These are phyloP conservation scores for Euwallacea similis DNA, from an alignment of 1,140 invertebrate species.

Conservation along the genomic window DNA sequence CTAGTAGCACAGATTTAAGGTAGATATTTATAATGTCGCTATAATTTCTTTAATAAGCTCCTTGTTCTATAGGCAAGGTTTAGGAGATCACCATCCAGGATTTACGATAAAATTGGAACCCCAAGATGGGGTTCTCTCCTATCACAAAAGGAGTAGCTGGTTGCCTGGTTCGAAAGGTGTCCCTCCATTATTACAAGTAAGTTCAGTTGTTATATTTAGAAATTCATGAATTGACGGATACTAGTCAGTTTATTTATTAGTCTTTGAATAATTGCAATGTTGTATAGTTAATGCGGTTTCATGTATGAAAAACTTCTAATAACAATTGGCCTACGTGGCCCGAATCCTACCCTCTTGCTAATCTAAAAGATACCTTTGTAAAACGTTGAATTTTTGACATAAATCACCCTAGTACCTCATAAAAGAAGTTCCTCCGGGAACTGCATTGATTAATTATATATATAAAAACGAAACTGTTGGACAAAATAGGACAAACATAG, in stretches of 20 bases:
- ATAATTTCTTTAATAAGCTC: background rate
- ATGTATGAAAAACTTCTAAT: background rate
- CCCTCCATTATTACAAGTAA: slow-evolving; percentile 61
- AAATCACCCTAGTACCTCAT: too few species aligned
- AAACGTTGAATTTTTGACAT: too few species aligned
- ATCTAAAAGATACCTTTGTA: too few species aligned
- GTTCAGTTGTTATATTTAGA: slow-evolving; percentile 10
- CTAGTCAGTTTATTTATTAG: too few species aligned
- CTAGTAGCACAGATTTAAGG: slow-evolving; percentile 51
- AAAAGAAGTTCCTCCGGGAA: too few species aligned
- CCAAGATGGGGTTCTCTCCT: slow-evolving; percentile 38
- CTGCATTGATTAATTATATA: too few species aligned
- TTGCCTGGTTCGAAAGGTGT: slow-evolving; percentile 52
- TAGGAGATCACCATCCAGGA: slow-evolving; percentile 45
- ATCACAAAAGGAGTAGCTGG: slow-evolving; percentile 42
- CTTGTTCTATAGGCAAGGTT: slow-evolving; percentile 40
- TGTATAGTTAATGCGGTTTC: background rate
- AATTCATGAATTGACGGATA: background rate
- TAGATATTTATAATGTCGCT: slow-evolving; percentile 15
- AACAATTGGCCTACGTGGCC: background rate
- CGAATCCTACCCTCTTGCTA: too few species aligned
- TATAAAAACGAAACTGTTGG: too few species aligned
- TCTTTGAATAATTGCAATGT: too few species aligned
- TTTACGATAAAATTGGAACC: slow-evolving; percentile 51
- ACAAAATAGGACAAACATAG: too few species aligned